Base-by-base conservation (phyloP, 1,140 invertebrate genomes). In the Sarcophaga peregrina region DNA sequence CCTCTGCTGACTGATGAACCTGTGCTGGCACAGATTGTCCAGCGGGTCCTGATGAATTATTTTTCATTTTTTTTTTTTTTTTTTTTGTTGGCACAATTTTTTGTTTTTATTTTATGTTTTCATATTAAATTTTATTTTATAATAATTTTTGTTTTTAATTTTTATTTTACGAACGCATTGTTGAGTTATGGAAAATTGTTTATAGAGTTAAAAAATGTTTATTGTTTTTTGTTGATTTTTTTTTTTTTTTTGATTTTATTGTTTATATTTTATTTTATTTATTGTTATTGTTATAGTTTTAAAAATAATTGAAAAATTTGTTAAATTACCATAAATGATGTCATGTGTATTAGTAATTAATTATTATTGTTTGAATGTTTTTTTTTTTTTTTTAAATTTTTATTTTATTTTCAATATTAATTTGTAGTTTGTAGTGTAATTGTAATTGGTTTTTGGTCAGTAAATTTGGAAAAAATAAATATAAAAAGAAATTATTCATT, bases 11-110 rank as follows among this genome's bases (percentile, higher is more conserved):
- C 82, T 93, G 91, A 87, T 94, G 93, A 76, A 97, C 96, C 91
- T 96, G 96, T 84, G 96, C 96, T 83, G 96, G 95, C 85, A 97
- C 95, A 85, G 96, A 94, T 91, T 96, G 94, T 90, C 96, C 96
- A 87, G 95, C 96, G 87, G 96, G 96, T 92, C 96, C 96, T 90
- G 85, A 81, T 84, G 83, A 37, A n/a, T 81, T 68, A 46, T 17
- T 83, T 52, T 81, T 85, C 83, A n/a, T n/a, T n/a, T n/a, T n/a
- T 85, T 84, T 85, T 45, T 47, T 73, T 82, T 86, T 85, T 85
- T 83, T 13, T 85, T 82, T 78, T 85, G 83, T 85, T 84, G 82
- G 45, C 68, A 85, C 84, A 87, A 83, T 87, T 85, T 82, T 76
- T 45, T 72, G 85, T 87, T 82, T 86, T 85, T 62, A 82, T 83